phyloP scores from a whole-genome alignment of 2,797 vertebrate genomes.

The Eutrigla gurnardus region DNA sequence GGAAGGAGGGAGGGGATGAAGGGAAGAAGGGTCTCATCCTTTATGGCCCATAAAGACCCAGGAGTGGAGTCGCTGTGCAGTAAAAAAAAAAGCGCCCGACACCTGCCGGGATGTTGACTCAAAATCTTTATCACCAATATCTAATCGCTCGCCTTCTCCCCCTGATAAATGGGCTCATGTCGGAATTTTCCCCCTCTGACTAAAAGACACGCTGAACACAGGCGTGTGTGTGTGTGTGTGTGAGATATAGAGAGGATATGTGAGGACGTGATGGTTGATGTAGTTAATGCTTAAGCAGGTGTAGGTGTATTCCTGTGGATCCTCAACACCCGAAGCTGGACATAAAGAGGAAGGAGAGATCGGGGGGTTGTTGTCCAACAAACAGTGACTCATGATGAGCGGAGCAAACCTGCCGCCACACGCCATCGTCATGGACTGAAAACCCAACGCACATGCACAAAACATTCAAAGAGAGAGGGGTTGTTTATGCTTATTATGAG shows the following conservation, averaged over 20 bases:
- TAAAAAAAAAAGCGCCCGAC: constrained; percentile 75
- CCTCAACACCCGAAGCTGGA: constrained; percentile 44
- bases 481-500: constrained; percentile 50
- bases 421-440: constrained; percentile 38
- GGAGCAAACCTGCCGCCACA: constrained; percentile 60
- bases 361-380: constrained; percentile 41
- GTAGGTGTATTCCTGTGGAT: constrained; percentile 42
- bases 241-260: constrained; percentile 51
- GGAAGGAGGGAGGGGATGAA: constrained; percentile 34
- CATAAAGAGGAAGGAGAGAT: constrained; percentile 36
- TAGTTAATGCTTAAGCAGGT: constrained; percentile 75
- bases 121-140: constrained; percentile 91
- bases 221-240: constrained; percentile 60
- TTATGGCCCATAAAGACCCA: constrained; percentile 76
- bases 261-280: constrained; percentile 44
- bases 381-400: constrained; percentile 45
- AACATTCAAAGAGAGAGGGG: constrained; percentile 35
- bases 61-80: constrained; percentile 71
- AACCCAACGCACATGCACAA: constrained; percentile 27
- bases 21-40: constrained; percentile 55
- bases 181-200: constrained; percentile 75
- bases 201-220: constrained; percentile 78
- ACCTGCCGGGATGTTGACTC: constrained; percentile 93
- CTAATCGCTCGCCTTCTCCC: constrained; percentile 81
- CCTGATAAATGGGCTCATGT: constrained; percentile 90